Percentiles rank a stretch among this genome's conserved stretches.
Conservation (phyloP, 1,140 invertebrate species). For the Eueides isabella region DNA sequence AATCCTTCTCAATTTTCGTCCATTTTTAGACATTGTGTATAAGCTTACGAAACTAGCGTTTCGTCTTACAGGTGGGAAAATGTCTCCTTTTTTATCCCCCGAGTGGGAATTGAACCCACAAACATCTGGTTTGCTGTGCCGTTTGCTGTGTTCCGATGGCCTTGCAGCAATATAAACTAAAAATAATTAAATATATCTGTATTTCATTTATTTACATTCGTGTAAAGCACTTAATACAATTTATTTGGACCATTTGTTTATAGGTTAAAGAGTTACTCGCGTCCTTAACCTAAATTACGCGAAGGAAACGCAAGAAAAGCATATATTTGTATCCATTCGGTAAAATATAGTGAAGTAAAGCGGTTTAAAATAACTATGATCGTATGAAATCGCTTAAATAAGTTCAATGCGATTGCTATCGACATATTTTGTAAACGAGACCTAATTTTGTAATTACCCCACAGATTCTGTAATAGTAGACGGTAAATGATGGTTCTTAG, state of each 20-base stretch:
- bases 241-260: not conserved
- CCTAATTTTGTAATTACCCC: not conserved
- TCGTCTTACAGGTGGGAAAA: too few species aligned
- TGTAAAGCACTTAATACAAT: slow-evolving; percentile 1
- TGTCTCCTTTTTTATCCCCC: too few species aligned
- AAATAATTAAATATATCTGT: not conserved
- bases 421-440: too few species aligned
- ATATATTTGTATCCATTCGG: slow-evolving; percentile 14
- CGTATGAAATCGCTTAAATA: not conserved
- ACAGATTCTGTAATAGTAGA: too few species aligned
- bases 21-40: too few species aligned
- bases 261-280: not conserved
- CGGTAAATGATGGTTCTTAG: too few species aligned
- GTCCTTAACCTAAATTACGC: slow-evolving; percentile 15
- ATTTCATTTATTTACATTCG: not conserved
- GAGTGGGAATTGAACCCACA: too few species aligned
- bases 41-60: too few species aligned
- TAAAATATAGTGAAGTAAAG: slow-evolving; percentile 5
- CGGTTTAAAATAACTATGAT: slow-evolving; percentile 3
- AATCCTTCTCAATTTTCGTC: too few species aligned
- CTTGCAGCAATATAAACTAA: not conserved
- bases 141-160: too few species aligned
- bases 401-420: too few species aligned
- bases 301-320: slow-evolving; percentile 22
- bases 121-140: too few species aligned